These are phyloP conservation scores for Labeo calbasu DNA, from an alignment of 2,797 vertebrate genomes.

Conservation along the genomic window DNA sequence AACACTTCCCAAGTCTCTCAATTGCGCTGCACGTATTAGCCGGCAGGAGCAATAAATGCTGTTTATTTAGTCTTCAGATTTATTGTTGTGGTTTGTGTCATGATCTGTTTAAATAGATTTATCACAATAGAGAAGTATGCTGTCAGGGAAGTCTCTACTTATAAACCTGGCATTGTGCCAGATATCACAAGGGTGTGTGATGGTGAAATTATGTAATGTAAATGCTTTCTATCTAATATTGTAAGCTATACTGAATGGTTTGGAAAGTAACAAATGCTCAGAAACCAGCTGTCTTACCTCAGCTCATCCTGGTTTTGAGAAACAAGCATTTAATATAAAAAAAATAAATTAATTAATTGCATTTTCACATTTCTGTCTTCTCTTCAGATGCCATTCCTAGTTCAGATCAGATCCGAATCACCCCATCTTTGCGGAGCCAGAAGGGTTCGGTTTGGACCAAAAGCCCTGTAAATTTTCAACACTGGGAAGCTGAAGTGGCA, in stretches of 20 bases:
- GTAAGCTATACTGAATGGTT: not conserved
- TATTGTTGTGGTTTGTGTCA: not conserved
- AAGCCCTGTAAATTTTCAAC: slow-evolving; percentile 81
- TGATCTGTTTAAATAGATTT: not conserved
- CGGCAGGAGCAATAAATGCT: not conserved
- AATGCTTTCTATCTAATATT: not conserved
- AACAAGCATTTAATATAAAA: not conserved
- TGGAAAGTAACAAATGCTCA: not conserved
- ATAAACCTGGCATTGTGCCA: slow-evolving; percentile 6
- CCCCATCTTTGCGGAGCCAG: slow-evolving; percentile 93
- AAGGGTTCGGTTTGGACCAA: slow-evolving; percentile 94
- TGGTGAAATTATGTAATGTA: not conserved
- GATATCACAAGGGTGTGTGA: not conserved
- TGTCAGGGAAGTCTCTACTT: not conserved
- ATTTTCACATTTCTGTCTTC: not conserved
- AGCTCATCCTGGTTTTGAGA: not conserved
- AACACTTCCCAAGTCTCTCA: not conserved
- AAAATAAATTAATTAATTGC: no score
- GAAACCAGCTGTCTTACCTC: not conserved
- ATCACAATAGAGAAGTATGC: not conserved
- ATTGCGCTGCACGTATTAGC: not conserved
- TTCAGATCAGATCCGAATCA: slow-evolving; percentile 93
- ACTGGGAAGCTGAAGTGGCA: slow-evolving; percentile 94
- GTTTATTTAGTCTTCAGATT: not conserved
- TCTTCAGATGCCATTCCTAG: slow-evolving; percentile 92